These are phyloP conservation scores for Chlamydotis undulata DNA, from an alignment of 2,113 vertebrate species.

Conservation along the genomic window DNA sequence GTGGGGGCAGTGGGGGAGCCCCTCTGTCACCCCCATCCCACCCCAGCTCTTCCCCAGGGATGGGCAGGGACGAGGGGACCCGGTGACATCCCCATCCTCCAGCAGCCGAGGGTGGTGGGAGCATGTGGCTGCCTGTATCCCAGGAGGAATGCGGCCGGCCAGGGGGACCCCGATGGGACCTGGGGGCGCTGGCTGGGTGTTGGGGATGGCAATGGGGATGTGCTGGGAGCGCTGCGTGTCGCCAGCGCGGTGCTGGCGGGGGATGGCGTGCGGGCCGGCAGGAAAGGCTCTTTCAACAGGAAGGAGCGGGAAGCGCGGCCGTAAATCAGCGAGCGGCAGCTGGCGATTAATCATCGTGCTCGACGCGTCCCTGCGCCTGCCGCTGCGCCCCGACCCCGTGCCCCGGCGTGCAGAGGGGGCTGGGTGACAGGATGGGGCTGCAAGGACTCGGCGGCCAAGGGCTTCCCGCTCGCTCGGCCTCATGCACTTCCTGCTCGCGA, in stretches of 20 bases:
- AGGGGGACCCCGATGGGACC: too few species aligned
- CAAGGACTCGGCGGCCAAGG: neutral
- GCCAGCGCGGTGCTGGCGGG: neutral
- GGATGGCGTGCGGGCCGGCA: neutral
- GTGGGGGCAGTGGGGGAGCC: fast-evolving
- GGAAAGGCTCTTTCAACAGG: constrained; percentile 36
- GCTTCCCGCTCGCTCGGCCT: neutral
- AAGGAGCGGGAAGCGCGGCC: neutral
- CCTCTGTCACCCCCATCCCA: neutral
- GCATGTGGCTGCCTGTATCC: neutral
- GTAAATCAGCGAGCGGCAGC: neutral
- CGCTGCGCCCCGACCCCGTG: neutral
- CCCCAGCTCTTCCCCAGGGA: neutral
- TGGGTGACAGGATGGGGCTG: neutral
- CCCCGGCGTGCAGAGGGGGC: neutral
- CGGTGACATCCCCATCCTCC: fast-evolving
- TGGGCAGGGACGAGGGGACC: too few species aligned
- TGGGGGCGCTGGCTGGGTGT: neutral
- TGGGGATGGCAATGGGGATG: neutral
- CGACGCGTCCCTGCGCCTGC: neutral
- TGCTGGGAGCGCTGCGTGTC: fast-evolving
- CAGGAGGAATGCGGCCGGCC: fast-evolving
- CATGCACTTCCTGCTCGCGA: neutral
- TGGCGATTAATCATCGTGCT: neutral
- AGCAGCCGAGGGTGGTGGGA: neutral